Base-by-base conservation (phyloP, 2,797 vertebrate genomes). In the Rhinogobio ventralis region DNA sequence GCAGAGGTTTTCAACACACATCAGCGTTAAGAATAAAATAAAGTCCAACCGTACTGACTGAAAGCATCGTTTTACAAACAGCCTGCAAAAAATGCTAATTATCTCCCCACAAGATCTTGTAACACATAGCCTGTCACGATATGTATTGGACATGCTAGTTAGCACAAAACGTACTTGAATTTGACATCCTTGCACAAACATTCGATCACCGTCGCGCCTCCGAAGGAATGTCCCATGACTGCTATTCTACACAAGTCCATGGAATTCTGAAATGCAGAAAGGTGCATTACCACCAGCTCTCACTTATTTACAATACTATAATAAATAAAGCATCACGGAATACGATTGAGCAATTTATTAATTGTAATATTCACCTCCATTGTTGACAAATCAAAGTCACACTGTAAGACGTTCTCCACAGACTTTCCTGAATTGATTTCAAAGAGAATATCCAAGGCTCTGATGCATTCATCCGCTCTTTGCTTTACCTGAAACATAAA, bases 201-300 rank as follows among this genome's bases (percentile, higher is more conserved):
- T 90, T 98, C 96, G 36, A 99, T 94, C 85, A 94, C 96, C 19
- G 98, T 98, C 1, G 96, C 97, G 81, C 96, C 98, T 42, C 98
- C 98, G 83, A 99, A 99, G 42, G 98, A 99, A 93, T 99, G 98
- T 13, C 98, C 98, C 88, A 97, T 94, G 51, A 94, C 90, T 60
- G 96, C 96, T 86, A 96, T 94, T 92, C 93, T 95, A 82, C 95
- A 95, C 90, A 95, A 89, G 90, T 99, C 96, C 90, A 99, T 95
- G 85, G 95, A 94, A 87, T 95, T 96, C 98, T 99, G 91, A 28
- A 79, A 86, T 81, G 5, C 10, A 76, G 25, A 46, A 45, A 77
- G 25, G 15, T 39, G 42, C 10, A 28, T 77, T 45, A 57, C 68
- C 45, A 64, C 15, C 13, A 46, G 28, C 17, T 60, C n/a, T 28